A percentile compares a stretch with the other conserved stretches of the same genome.
Evolutionary conservation across 2,888 invertebrate genomes (phyloP).

Genomic region (Silvanus unidentatus): DNA sequence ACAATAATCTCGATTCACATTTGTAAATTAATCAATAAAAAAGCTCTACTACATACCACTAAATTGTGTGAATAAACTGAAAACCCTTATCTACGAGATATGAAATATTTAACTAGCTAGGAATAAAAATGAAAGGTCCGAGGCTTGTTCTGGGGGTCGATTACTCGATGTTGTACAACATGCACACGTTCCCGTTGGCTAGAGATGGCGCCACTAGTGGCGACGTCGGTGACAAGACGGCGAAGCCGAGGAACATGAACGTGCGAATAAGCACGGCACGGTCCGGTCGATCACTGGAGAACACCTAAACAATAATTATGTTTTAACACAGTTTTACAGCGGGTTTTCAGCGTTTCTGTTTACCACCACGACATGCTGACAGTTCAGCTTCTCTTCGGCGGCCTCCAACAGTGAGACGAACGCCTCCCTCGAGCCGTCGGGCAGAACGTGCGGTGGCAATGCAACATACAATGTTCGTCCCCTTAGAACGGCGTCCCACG

Average conservation of each 20-base stretch:
- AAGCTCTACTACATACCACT: too few species aligned
- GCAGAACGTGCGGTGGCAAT: conserved; percentile 77
- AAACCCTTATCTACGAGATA: too few species aligned
- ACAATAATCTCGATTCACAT: too few species aligned
- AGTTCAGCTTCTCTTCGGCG: conserved; percentile 87
- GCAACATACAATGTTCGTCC: conserved; percentile 81
- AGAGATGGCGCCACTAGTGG: conserved; percentile 60
- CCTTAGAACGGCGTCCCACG: conserved; percentile 49
- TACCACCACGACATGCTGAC: conserved; percentile 70
- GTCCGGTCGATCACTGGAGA: conserved; percentile 62
- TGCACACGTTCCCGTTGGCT: conserved; percentile 42
- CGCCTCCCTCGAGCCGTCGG: conserved; percentile 91
- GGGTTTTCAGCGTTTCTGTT: conserved; percentile 20
- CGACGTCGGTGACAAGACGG: conserved; percentile 76
- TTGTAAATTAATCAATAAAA: too few species aligned
- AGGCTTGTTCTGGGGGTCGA: conserved; percentile 38
- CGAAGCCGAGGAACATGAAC: conserved; percentile 96
- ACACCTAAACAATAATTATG: conserved; percentile 33
- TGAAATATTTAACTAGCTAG: not conserved
- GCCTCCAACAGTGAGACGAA: conserved; percentile 92
- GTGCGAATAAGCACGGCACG: conserved; percentile 84
- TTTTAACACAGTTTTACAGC: conserved; percentile 5
- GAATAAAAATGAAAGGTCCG: conserved; percentile 29
- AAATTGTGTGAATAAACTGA: too few species aligned
- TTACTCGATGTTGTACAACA: conserved; percentile 47